phyloP scores from a whole-genome alignment of 2,113 vertebrate species.

The Ictalurus furcatus region DNA sequence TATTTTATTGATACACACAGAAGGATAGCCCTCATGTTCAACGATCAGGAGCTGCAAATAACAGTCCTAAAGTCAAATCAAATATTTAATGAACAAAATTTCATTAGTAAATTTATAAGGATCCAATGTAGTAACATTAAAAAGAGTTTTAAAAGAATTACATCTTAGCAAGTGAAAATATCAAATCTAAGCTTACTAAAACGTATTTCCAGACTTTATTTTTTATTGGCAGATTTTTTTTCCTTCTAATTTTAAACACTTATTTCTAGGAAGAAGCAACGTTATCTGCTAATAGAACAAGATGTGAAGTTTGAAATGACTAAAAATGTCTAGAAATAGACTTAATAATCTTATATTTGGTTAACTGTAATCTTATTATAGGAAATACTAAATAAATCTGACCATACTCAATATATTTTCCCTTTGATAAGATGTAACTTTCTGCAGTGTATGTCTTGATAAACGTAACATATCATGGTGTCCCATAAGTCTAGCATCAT shows the following conservation, averaged over 20 bases:
- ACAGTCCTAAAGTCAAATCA: not conserved
- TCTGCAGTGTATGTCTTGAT: not conserved
- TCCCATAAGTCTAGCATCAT: not conserved
- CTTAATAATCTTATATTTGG: not conserved
- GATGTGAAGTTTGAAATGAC: not conserved
- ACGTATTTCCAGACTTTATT: not conserved
- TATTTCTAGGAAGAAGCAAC: not conserved
- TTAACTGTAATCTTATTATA: not conserved
- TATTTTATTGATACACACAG: not conserved
- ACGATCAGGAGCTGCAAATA: not conserved
- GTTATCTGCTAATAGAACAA: not conserved
- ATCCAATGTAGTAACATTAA: not conserved
- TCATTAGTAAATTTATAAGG: not conserved
- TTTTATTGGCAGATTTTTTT: not conserved
- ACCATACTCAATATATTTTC: not conserved
- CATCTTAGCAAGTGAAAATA: not conserved
- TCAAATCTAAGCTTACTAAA: not conserved
- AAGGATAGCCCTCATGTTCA: not conserved
- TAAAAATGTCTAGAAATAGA: not conserved
- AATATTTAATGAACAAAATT: not conserved
- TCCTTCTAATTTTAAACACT: not conserved
- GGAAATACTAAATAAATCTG: not conserved
- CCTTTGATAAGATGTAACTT: not conserved
- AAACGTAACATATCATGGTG: not conserved
- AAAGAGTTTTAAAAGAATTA: not conserved